Base-by-base conservation (phyloP, 2,888 invertebrate species). In the Torymus tubicola region DNA sequence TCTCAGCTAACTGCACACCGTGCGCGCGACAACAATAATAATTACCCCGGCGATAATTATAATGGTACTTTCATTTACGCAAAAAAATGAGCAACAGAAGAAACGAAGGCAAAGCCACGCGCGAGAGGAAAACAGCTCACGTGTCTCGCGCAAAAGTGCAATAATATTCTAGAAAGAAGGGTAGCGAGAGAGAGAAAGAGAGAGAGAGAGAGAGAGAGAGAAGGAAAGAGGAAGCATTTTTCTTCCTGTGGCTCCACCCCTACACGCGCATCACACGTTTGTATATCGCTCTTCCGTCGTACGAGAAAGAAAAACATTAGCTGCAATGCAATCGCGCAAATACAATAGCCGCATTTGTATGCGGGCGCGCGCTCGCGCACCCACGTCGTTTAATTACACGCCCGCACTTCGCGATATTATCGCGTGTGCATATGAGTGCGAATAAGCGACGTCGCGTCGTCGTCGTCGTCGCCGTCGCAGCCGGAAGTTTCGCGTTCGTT, bases 231-330 rank as follows among this genome's bases (percentile, higher is more conserved):
- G 69, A 64, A 70, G 70, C 69, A 77, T 77, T 70, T 77, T 70
- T 77, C 77, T 70, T 70, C 5, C n/a, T 2, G 14, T 2, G 14
- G 18, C 14, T 12, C 3, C 18, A 12, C 64, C n/a, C 50, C n/a
- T 8, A 12, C 52, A 12, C 21, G 18, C 67, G 53, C 55, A n/a
- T 24, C 24, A 14, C 2, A 13, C 10, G 13, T 67, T 14, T n/a
- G n/a, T 74, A 42, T 42, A 65, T 50, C 50, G 11, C 52, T 24
- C 58, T 55, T 64, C 16, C 52, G 42, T 14, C 64, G 16, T 24
- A 50, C 68, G 42, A 52, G 64, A 70, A 77, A 70, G 77, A 77
- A 77, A 77, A 77, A 70, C 77, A 77, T 70, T 77, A 77, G 65
- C 50, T 8, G 10, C n/a, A 61, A 31, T 24, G 76, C 69, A 69